Evolutionary conservation across 1,140 invertebrate species (phyloP), one percentile per base, ranked within the genome.

Genomic region (Diachasmimorpha longicaudata): DNA sequence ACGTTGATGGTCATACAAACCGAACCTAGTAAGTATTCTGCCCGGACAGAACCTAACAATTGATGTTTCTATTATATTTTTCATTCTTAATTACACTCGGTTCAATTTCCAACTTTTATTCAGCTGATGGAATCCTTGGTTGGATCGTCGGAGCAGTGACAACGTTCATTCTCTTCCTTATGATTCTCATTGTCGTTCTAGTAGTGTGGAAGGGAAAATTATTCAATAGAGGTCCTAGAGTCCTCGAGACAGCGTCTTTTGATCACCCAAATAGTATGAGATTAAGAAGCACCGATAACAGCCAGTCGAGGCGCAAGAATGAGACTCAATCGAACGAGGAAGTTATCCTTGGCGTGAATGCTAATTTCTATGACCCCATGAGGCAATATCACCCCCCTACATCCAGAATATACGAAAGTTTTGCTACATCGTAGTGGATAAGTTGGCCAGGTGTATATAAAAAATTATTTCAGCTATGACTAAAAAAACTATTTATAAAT

Each of bases 81-180:
- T n/a, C n/a, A n/a, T n/a, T n/a, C n/a, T n/a, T n/a, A 44, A 66
- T 39, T 6, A 0, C 70, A 21, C 44, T n/a, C n/a, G n/a, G 31
- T 6, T 31, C 2, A 31, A 31, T 31, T 31, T 31, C 31, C 31
- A 31, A 31, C 19, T 23, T 72, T 75, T 21, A 58, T 79, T 2
- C 36, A 88, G 88, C 88, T 78, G 81, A 86, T 25, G 31, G 63
- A 14, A 85, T 80, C 71, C 46, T 89, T 0, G 84, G 85, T 44
- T 88, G 87, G 87, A 82, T 88, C 13, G 88, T 89, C 21, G 88
- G 87, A 23, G 82, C 84, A 6, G 63, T 88, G 44, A 88, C 87
- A 4, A 82, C 85, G 0, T 21, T 87, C 6, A 83, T 86, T 19
- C 77, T 88, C n/a, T 84, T 88, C 11, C 78, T 88, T 3, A 79